Evolutionary conservation across 1,140 invertebrate genomes (phyloP), one percentile per base, ranked within the genome.

Genomic region (Trachymyrmex cornetzi): DNA sequence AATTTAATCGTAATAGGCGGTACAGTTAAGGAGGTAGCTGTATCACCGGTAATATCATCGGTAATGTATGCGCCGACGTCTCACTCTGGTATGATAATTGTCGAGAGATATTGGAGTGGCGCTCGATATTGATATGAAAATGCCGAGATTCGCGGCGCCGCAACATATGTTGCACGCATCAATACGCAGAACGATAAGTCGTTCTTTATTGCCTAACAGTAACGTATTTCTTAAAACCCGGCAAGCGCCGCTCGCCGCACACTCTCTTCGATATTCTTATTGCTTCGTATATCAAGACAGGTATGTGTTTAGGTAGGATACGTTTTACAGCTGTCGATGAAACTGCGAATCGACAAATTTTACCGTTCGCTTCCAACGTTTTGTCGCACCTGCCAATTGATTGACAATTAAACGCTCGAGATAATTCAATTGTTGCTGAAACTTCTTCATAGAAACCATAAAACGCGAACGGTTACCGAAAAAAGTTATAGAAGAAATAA

Each of bases 141-240:
- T 75, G 6, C 66, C 44, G 77, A 50, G 84, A 86, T 72, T 87
- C n/a, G 61, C 84, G 75, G 27, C 19, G 50, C 77, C 4, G 77
- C 77, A 64, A 48, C 80, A 77, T 72, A 55, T 77, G 84, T 71
- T 66, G 48, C 77, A 55, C 34, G 57, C 57, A 71, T 57, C 85
- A 80, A 90, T 84, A 79, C 55, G 79, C 27, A 55, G 38, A 27
- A 59, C 44, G 85, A 90, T 89, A 89, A 87, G 53, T 80, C 61
- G 66, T 87, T 89, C 89, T 87, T 89, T 84, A 87, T 89, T 90
- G 88, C 88, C 87, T 90, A 90, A 90, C 79, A 89, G 88, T 90
- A 89, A 89, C 74, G 81, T 80, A 85, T 38, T 87, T 87, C 85
- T 89, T 89, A 69, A 80, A 86, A 82, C 71, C 63, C 72, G 64